Evolutionary conservation across 2,888 invertebrate species (phyloP).

Genomic region (Latrodectus elegans): DNA sequence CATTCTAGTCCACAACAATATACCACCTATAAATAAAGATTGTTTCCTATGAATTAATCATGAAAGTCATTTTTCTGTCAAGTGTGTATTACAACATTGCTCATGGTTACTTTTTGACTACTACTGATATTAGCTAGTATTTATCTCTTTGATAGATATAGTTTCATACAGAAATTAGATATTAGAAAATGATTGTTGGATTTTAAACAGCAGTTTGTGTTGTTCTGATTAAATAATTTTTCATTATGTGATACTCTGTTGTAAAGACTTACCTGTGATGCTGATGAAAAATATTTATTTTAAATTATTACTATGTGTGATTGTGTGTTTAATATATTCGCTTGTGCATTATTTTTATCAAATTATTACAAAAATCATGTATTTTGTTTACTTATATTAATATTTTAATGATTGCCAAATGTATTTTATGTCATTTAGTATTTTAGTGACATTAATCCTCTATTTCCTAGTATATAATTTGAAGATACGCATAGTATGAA

Average conservation of each 20-base stretch:
- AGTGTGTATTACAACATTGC: not conserved
- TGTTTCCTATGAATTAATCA: not conserved
- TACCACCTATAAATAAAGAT: too few species aligned
- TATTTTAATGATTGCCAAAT: too few species aligned
- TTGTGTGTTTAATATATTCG: too few species aligned
- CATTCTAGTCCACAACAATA: too few species aligned
- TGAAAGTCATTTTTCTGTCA: not conserved
- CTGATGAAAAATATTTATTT: not conserved
- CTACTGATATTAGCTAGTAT: conserved; percentile 7
- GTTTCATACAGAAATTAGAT: conserved; percentile 39
- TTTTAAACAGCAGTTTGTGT: not conserved
- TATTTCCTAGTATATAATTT: too few species aligned
- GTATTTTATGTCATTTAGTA: too few species aligned
- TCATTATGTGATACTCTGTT: not conserved
- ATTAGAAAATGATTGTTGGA: conserved; percentile 19
- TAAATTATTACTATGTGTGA: not conserved
- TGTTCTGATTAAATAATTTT: not conserved
- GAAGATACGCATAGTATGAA: too few species aligned
- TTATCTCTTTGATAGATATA: conserved; percentile 42
- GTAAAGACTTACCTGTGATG: not conserved
- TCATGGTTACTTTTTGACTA: conserved; percentile 3
- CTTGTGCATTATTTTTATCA: too few species aligned
- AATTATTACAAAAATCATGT: too few species aligned
- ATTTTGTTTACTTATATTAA: too few species aligned
- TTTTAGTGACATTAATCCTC: too few species aligned